Evolutionary conservation across 2,888 invertebrate genomes (phyloP), one percentile per base, ranked within the genome.

Genomic region (Alsophila aescularia): DNA sequence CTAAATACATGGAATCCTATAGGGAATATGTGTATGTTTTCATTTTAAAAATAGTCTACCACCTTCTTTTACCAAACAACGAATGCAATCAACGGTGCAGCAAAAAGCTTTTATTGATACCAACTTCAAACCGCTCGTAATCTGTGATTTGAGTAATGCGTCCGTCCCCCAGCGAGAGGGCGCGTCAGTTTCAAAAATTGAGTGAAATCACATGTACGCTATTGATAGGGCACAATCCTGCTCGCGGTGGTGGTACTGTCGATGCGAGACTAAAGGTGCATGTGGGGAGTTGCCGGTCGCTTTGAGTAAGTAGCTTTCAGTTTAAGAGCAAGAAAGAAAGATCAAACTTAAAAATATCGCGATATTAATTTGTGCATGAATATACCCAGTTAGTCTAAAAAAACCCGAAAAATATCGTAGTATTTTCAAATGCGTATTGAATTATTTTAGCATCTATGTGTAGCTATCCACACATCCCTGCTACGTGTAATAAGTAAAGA

Each of bases 121-220:
- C 52, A 69, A 71, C 64, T 69, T 69, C 64, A 63, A 69, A 66
- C 60, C 67, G 58, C 47, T 57, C 62, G 69, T 84, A 82, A 85
- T 83, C 84, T 85, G 75, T 77, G 75, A 72, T 80, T 80, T 84
- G 84, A 85, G 78, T 85, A 81, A 88, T 87, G 81, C 72, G 66
- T 74, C 70, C 77, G 62, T 74, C 72, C 81, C 81, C 75, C 68
- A 58, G 42, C 53, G 27, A 63, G 75, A 77, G 87, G 87, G 90
- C 78, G 86, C 82, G 87, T 89, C 87, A 87, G 82, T 87, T 89
- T 89, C 87, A 90, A 90, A 90, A 89, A 90, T 88, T 84, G 89
- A 88, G 87, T 86, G 90, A 89, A 90, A 88, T 89, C 84, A 81
- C 87, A 85, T 88, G 89, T 84, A 85, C 74, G 81, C 77, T 78